Percentiles rank a stretch among this genome's conserved stretches.
These are phyloP conservation scores for Ptyas mucosa DNA, from an alignment of 2,113 vertebrate genomes.

Conservation along the genomic window DNA sequence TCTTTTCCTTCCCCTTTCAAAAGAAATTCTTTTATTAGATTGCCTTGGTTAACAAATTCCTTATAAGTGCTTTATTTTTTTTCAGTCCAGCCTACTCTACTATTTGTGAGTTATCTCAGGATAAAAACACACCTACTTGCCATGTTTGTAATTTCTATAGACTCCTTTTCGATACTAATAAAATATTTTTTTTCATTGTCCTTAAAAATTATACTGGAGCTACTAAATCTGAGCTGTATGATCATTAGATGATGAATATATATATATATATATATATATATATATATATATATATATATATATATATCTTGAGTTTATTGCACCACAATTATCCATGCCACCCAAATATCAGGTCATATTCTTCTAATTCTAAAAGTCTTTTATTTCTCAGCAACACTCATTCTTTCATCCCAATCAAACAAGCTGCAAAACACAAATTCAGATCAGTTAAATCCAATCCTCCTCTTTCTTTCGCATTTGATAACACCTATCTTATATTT, in stretches of 20 bases:
- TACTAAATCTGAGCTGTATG: not conserved
- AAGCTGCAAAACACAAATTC: not conserved
- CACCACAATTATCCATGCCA: too few relatives aligned
- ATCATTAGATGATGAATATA: not conserved
- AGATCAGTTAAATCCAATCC: too few relatives aligned
- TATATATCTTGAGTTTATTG: too few relatives aligned
- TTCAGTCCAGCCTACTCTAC: not conserved
- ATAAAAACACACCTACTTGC: rapidly evolving
- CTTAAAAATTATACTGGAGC: not conserved
- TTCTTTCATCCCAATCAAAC: not conserved
- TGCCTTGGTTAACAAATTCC: not conserved
- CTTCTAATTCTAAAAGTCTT: too few relatives aligned
- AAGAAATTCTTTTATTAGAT: slow-evolving; percentile 5
- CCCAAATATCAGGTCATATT: too few relatives aligned
- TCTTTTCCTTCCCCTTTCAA: rapidly evolving
- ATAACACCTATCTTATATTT: not conserved
- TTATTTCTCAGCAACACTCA: too few relatives aligned
- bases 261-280: too few relatives aligned
- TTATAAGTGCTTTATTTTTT: not conserved
- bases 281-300: too few relatives aligned
- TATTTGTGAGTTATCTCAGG: not conserved
- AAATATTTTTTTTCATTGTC: not conserved
- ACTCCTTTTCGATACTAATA: not conserved
- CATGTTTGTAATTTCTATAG: not conserved
- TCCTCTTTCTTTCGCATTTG: too few relatives aligned